Evolutionary conservation across 1,140 invertebrate genomes (phyloP).

Genomic region (Zaprionus ornatus): DNA sequence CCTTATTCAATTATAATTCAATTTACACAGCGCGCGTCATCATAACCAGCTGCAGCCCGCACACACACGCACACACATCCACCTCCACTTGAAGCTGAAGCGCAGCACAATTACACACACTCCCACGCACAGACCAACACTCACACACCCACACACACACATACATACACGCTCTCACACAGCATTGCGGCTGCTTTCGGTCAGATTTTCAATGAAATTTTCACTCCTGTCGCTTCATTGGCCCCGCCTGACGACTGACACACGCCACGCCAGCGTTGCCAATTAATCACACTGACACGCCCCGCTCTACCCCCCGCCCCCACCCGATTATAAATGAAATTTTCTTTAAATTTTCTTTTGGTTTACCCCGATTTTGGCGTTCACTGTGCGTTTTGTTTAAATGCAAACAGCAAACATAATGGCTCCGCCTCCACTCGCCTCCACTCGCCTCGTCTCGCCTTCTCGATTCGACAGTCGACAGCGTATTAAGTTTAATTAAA

Average conservation of each 20-base stretch:
- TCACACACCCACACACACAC: background rate
- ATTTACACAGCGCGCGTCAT: constrained; percentile 45
- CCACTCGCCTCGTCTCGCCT: background rate
- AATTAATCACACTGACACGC: constrained; percentile 59
- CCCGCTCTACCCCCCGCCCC: background rate
- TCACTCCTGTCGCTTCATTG: constrained; percentile 64
- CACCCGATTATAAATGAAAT: background rate
- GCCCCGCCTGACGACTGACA: constrained; percentile 60
- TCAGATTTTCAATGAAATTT: constrained; percentile 44
- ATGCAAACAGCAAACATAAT: constrained; percentile 59
- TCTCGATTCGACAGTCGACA: constrained; percentile 23
- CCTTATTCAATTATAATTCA: constrained; percentile 70
- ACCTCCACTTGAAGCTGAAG: constrained; percentile 27
- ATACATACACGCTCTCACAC: background rate
- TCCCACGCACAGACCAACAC: background rate
- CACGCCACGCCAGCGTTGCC: constrained; percentile 44
- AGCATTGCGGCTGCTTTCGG: constrained; percentile 38
- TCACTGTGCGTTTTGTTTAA: constrained; percentile 34
- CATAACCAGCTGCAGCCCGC: constrained; percentile 25
- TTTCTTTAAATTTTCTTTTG: constrained; percentile 36
- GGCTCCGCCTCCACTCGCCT: no score
- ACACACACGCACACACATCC: constrained; percentile 8
- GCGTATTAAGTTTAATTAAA: constrained; percentile 75
- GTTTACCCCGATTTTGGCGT: background rate
- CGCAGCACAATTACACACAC: constrained; percentile 21